Conservation (phyloP, 1,140 invertebrate genomes). For the Danaus plexippus region DNA sequence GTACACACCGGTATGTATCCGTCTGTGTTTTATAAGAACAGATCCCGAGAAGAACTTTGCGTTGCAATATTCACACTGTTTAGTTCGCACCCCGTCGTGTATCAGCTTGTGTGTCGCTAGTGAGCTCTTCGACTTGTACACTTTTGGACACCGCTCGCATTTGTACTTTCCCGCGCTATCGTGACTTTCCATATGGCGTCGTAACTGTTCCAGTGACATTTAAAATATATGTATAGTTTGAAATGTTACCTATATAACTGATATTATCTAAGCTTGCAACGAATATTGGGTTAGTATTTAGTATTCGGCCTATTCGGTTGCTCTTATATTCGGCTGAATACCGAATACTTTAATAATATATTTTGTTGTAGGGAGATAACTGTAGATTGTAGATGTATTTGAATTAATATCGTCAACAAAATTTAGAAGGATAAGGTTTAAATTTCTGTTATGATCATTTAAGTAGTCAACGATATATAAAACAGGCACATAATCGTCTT, state of each 20-base stretch:
- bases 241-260: no score
- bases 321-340: no score
- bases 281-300: neutral
- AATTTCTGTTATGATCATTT: no score
- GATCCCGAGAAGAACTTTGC: constrained; percentile 33
- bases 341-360: no score
- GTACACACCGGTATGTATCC: constrained; percentile 50
- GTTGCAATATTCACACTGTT: constrained; percentile 44
- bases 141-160: constrained; percentile 42
- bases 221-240: neutral
- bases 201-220: constrained; percentile 25
- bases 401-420: no score
- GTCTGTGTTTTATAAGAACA: constrained; percentile 44
- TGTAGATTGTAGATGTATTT: no score
- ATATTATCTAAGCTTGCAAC: no score
- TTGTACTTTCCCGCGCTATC: constrained; percentile 24
- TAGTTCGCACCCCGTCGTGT: constrained; percentile 36
- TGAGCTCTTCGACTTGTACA: constrained; percentile 24
- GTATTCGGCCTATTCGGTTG: neutral
- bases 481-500: no score
- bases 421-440: no score
- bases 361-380: no score
- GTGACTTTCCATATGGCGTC: constrained; percentile 40
- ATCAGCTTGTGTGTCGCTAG: constrained; percentile 30
- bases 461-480: no score